Conservation (phyloP, 2,113 vertebrate genomes). For the Anser cygnoides region DNA sequence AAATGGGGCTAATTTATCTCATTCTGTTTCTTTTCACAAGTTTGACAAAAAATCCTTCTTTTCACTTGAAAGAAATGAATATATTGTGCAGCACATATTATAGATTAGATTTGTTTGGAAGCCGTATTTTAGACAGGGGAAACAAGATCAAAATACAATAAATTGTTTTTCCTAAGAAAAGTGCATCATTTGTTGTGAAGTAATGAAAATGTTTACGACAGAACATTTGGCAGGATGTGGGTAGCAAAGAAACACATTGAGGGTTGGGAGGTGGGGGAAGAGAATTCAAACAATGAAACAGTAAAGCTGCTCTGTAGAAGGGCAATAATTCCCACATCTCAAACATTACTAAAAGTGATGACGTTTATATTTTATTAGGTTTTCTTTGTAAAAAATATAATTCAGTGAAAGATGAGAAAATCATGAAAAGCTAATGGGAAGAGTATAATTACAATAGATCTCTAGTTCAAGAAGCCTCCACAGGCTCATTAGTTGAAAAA, state of each 20-base stretch:
- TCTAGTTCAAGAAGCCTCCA: neutral
- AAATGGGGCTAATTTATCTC: neutral
- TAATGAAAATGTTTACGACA: neutral
- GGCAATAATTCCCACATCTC: neutral
- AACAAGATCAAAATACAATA: neutral
- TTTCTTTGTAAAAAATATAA: neutral
- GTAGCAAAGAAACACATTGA: neutral
- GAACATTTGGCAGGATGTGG: neutral
- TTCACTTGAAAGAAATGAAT: neutral
- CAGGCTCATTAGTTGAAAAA: neutral
- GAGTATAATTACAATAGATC: neutral
- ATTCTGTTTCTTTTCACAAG: neutral
- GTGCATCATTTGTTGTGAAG: neutral
- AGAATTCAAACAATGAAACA: slow-evolving; percentile 11
- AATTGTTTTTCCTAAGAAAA: neutral
- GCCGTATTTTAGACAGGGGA: neutral
- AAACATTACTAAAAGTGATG: neutral
- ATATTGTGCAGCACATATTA: neutral
- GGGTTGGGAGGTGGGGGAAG: neutral
- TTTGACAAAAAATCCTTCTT: neutral
- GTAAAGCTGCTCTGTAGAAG: neutral
- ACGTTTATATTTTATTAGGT: neutral
- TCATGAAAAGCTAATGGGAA: neutral
- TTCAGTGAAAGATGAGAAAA: neutral
- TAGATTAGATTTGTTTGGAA: neutral